A percentile compares a stretch with the other conserved stretches of the same genome.
These are phyloP conservation scores for Diadema setosum DNA, from an alignment of 35 echinoderm and acorn worm species.

Conservation along the genomic window DNA sequence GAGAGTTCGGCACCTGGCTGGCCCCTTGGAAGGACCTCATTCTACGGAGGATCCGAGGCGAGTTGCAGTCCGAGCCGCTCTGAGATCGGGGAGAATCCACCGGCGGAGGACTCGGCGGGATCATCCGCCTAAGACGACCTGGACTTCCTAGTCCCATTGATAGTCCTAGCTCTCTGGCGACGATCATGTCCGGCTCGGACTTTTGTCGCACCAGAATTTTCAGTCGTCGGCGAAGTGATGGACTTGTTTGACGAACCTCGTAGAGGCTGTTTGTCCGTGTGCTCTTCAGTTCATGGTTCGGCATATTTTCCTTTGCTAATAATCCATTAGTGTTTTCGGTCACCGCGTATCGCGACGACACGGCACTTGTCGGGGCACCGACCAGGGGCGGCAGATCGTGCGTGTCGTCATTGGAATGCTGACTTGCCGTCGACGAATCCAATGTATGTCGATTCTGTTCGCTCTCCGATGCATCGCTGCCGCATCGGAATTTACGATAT, in stretches of 20 bases:
- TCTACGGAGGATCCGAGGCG: not conserved
- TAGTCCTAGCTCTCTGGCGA: not conserved
- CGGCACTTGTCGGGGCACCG: not conserved
- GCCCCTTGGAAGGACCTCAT: not conserved
- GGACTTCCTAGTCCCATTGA: not conserved
- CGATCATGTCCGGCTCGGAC: not conserved
- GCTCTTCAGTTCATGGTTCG: not conserved
- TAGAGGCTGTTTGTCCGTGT: not conserved
- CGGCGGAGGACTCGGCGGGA: not conserved
- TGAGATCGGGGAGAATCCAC: not conserved
- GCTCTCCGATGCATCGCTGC: not conserved
- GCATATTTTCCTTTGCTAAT: not conserved
- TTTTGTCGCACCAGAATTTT: not conserved
- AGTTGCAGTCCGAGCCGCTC: slow-evolving; percentile 1
- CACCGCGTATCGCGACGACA: not conserved
- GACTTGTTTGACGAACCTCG: not conserved
- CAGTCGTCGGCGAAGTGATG: not conserved
- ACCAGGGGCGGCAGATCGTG: not conserved
- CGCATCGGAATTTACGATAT: no score
- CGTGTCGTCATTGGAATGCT: not conserved
- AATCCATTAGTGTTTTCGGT: not conserved
- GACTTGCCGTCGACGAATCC: slow-evolving; percentile 2
- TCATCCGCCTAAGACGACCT: not conserved
- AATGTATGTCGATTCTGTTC: not conserved
- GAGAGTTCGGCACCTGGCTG: not conserved